Percentiles rank a stretch among this genome's conserved stretches.
These are phyloP conservation scores for Aptenodytes patagonicus DNA, from an alignment of 2,113 vertebrate species.

Conservation along the genomic window DNA sequence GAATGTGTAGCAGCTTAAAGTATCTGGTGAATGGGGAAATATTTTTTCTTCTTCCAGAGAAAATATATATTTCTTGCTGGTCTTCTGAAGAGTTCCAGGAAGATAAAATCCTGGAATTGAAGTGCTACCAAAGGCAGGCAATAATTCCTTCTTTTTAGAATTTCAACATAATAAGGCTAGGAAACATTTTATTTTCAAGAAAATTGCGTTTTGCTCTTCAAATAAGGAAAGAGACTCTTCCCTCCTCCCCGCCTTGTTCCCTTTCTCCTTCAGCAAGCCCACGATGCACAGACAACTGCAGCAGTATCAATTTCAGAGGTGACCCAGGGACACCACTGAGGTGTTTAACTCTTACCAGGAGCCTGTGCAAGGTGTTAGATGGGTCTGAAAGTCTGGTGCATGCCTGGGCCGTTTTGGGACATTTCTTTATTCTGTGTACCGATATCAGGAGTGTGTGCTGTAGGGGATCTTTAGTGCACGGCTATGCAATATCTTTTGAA, in stretches of 20 bases:
- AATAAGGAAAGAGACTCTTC: not conserved
- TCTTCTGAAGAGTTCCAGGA: not conserved
- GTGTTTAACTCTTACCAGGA: not conserved
- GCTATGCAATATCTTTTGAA: not conserved
- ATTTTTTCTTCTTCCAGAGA: not conserved
- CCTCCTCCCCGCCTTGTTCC: not conserved
- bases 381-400: accelerated
- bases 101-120: not conserved
- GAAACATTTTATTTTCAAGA: not conserved
- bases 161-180: not conserved
- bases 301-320: not conserved
- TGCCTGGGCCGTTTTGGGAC: not conserved
- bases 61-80: not conserved
- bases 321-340: not conserved
- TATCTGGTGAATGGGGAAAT: not conserved
- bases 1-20: not conserved
- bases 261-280: not conserved
- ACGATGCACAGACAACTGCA: not conserved
- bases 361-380: not conserved
- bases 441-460: not conserved
- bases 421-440: not conserved
- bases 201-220: not conserved
- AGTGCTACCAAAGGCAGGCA: not conserved
- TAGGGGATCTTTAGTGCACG: not conserved
- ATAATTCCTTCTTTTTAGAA: not conserved